Percentiles rank a stretch among this genome's conserved stretches.
These are phyloP conservation scores for Perca schrenkii DNA, from an alignment of 2,113 vertebrate genomes.

Conservation along the genomic window DNA sequence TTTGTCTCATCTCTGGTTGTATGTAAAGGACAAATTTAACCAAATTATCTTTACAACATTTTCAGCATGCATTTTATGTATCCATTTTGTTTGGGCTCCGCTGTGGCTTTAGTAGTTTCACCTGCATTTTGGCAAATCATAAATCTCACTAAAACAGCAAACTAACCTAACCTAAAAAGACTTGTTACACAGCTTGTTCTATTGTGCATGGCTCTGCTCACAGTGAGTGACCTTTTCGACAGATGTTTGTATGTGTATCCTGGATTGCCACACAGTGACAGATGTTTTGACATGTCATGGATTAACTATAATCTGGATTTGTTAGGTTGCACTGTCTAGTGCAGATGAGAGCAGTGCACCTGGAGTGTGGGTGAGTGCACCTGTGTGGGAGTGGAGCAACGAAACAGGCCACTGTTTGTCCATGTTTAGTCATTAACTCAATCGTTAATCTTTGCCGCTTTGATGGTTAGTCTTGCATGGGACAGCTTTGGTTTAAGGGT, in stretches of 20 bases:
- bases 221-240: slow-evolving; percentile 31
- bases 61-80: neutral
- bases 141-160: neutral
- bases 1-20: neutral
- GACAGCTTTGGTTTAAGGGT: slow-evolving; percentile 25
- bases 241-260: slow-evolving; percentile 52
- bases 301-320: slow-evolving; percentile 65
- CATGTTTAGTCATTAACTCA: slow-evolving; percentile 56
- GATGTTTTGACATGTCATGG: slow-evolving; percentile 77
- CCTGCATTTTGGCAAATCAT: neutral
- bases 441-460: slow-evolving; percentile 49
- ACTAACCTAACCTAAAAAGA: neutral
- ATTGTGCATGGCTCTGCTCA: slow-evolving; percentile 24
- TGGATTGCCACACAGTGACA: slow-evolving; percentile 66
- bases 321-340: slow-evolving; percentile 64
- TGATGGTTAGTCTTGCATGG: slow-evolving; percentile 50
- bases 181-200: slow-evolving; percentile 11
- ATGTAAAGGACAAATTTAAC: neutral
- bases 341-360: slow-evolving; percentile 69
- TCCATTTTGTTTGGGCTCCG: neutral
- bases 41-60: neutral
- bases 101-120: neutral
- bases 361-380: slow-evolving; percentile 67
- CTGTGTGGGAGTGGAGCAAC: slow-evolving; percentile 66
- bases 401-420: slow-evolving; percentile 72